Evolutionary conservation across 2,797 vertebrate genomes (phyloP).

Genomic region (Phataginus tetradactyla): DNA sequence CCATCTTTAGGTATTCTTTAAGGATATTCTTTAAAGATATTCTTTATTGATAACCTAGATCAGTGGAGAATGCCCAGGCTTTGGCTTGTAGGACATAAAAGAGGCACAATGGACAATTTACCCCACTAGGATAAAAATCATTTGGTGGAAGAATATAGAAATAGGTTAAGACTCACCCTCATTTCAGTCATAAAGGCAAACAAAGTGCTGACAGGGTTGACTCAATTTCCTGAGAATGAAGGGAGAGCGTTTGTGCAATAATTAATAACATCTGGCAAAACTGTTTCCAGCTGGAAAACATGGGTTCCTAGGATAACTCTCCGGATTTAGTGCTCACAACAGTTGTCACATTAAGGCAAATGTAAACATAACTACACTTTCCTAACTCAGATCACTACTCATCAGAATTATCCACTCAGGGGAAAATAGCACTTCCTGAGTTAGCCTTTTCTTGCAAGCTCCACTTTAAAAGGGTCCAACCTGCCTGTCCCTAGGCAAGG

Average conservation of each 20-base stretch:
- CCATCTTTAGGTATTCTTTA: not conserved
- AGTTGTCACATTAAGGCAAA: conserved; percentile 31
- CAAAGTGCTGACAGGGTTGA: conserved; percentile 41
- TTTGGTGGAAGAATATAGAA: not conserved
- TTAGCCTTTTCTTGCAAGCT: not conserved
- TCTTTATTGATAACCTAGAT: not conserved
- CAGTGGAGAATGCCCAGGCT: not conserved
- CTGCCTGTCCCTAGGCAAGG: not conserved
- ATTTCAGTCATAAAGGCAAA: conserved; percentile 38
- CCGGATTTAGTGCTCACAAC: not conserved
- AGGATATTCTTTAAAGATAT: not conserved
- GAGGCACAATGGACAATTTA: not conserved
- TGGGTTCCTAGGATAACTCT: not conserved
- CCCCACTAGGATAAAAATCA: conserved; percentile 5
- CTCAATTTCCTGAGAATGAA: conserved; percentile 31
- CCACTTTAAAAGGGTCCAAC: not conserved
- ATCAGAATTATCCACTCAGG: not conserved
- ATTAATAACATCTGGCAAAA: conserved; percentile 49
- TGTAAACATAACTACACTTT: conserved; percentile 12
- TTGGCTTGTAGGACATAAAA: not conserved
- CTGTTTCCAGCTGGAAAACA: not conserved
- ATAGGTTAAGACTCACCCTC: not conserved
- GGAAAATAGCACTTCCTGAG: not conserved
- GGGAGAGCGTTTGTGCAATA: not conserved
- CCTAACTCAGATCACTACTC: not conserved